phyloP scores from a whole-genome alignment of 2,888 invertebrate genomes.

The Ceraclea dissimilis region DNA sequence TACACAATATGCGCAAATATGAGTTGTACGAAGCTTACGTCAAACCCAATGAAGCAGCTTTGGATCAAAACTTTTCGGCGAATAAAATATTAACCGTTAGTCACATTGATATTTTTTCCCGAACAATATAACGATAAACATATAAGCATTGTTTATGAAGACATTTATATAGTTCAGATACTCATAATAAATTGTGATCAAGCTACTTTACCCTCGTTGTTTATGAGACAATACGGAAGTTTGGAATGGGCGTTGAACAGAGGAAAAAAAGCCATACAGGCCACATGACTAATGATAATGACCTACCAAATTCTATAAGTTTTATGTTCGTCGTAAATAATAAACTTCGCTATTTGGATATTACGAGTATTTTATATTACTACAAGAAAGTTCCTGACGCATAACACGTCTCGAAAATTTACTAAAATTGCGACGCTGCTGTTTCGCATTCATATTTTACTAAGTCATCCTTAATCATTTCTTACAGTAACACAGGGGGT shows the following conservation, averaged over 20 bases:
- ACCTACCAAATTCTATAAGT: neutral
- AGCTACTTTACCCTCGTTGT: neutral
- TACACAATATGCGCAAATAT: too few species aligned
- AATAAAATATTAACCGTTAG: too few species aligned
- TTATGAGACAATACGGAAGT: slow-evolving; percentile 2
- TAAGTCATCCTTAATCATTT: too few species aligned
- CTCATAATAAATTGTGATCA: slow-evolving; percentile 2
- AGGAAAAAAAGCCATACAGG: neutral
- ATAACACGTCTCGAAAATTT: too few species aligned
- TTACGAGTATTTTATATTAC: too few species aligned
- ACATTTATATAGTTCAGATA: neutral
- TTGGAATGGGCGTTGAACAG: neutral
- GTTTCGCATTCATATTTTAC: too few species aligned
- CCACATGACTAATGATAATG: neutral
- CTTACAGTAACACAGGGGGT: too few species aligned
- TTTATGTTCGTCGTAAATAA: neutral
- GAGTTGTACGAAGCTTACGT: too few species aligned
- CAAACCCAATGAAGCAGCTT: too few species aligned
- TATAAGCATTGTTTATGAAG: neutral
- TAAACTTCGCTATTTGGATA: neutral
- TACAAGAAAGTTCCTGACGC: too few species aligned
- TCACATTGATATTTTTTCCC: neutral
- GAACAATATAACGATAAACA: neutral
- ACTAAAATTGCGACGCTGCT: too few species aligned
- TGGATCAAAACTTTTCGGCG: too few species aligned